Conservation (phyloP, 2,797 vertebrate species). For the Odontamblyopus rebecca region DNA sequence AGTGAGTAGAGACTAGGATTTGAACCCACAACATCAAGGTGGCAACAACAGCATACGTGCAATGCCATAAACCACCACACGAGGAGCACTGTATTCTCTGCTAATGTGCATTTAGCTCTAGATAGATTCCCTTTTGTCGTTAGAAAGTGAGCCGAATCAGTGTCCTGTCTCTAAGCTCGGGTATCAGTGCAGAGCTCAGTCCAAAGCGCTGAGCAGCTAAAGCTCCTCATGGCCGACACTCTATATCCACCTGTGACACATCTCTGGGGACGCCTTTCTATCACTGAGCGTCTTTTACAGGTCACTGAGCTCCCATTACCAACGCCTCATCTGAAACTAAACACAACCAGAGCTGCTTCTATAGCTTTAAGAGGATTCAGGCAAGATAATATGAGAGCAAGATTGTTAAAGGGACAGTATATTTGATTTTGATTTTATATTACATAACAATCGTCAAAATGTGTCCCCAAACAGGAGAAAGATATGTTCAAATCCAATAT, state of each 20-base stretch:
- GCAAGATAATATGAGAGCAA: constrained; percentile 8
- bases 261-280: constrained; percentile 22
- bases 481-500: too few species aligned
- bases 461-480: too few species aligned
- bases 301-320: constrained; percentile 55
- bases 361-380: constrained; percentile 26
- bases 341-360: constrained; percentile 26
- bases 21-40: too few species aligned
- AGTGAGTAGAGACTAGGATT: too few species aligned
- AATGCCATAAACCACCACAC: too few species aligned
- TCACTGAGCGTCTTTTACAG: constrained; percentile 43
- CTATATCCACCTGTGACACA: constrained; percentile 30
- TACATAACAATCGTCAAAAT: too few species aligned
- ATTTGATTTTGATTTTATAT: too few species aligned
- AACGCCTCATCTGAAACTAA: constrained; percentile 29
- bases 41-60: too few species aligned
- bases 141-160: constrained; percentile 10
- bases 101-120: background rate
- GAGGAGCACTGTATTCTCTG: too few species aligned
- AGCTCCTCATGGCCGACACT: constrained; percentile 31
- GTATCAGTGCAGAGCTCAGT: constrained; percentile 20
- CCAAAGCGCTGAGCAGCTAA: constrained; percentile 30
- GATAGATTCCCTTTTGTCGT: background rate
- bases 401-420: too few species aligned
- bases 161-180: constrained; percentile 18